Evolutionary conservation across 30 jellyfish, hydroid and myxozoan genomes (phyloP).

Genomic region (Aurelia aurita): DNA sequence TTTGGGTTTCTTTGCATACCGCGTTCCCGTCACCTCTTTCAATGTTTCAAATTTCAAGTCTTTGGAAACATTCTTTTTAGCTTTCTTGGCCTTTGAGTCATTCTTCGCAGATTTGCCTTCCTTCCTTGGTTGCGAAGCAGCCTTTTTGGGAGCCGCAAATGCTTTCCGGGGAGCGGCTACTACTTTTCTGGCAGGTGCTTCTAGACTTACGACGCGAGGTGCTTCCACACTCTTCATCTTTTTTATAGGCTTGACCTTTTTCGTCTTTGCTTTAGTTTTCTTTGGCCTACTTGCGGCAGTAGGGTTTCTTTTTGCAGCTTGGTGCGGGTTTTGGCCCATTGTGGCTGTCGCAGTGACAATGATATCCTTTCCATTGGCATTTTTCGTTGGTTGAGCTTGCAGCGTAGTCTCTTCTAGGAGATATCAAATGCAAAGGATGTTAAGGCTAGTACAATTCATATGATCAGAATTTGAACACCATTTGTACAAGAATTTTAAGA

Average conservation of each 20-base stretch:
- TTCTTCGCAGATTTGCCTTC: slow-evolving; percentile 7
- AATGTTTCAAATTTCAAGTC: slow-evolving; percentile 19
- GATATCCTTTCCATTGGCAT: slow-evolving; percentile 62
- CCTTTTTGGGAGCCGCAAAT: slow-evolving; percentile 43
- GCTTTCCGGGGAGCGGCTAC: slow-evolving; percentile 24
- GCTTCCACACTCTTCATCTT: neutral
- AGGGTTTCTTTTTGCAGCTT: slow-evolving; percentile 34
- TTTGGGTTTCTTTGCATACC: slow-evolving; percentile 37
- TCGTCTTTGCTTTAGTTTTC: slow-evolving; percentile 16
- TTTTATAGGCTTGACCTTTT: neutral
- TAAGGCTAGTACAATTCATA: no score
- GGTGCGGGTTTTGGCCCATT: slow-evolving; percentile 43
- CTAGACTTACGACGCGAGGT: no score
- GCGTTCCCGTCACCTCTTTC: slow-evolving; percentile 57
- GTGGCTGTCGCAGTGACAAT: slow-evolving; percentile 70
- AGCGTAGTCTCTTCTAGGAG: neutral
- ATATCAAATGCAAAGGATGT: no score
- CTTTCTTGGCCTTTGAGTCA: slow-evolving; percentile 7
- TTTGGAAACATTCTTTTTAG: neutral
- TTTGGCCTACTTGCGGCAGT: slow-evolving; percentile 20
- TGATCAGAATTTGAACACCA: no score
- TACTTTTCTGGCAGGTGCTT: neutral
- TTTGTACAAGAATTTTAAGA: no score
- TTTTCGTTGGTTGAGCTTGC: slow-evolving; percentile 28
- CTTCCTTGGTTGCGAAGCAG: slow-evolving; percentile 34